Percentiles rank a stretch among this genome's conserved stretches.
Conservation (phyloP, 2,888 invertebrate species). For the Alviniconcha strummeri region DNA sequence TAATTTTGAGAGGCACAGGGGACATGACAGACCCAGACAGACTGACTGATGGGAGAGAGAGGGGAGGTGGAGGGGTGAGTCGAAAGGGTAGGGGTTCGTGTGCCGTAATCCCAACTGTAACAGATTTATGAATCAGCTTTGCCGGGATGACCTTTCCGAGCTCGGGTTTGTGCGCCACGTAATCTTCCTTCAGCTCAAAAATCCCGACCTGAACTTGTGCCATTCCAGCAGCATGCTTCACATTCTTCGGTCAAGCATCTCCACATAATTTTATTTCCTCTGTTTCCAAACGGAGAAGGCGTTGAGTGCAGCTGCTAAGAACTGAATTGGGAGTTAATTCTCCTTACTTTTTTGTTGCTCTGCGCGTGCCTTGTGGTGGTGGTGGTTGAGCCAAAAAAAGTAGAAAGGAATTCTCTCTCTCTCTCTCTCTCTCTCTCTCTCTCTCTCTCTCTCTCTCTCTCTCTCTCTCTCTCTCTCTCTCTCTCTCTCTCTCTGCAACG, state of each 20-base stretch:
- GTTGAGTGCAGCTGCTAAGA: too few species aligned
- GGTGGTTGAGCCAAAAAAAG: neutral
- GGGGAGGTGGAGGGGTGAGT: too few species aligned
- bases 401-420: neutral
- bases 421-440: neutral
- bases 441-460: neutral
- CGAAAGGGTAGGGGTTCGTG: too few species aligned
- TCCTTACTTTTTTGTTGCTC: too few species aligned
- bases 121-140: neutral
- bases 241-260: neutral
- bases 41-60: too few species aligned
- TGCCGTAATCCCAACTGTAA: too few species aligned
- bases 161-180: neutral
- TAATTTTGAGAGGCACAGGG: too few species aligned
- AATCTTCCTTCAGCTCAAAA: too few species aligned
- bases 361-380: neutral
- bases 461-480: neutral
- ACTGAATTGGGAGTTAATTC: too few species aligned
- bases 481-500: neutral
- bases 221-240: neutral
- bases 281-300: too few species aligned
- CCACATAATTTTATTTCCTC: too few species aligned
- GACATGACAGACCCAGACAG: too few species aligned
- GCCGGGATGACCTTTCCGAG: neutral
- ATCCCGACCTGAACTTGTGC: neutral